phyloP scores from a whole-genome alignment of 2,797 vertebrate species.

The Triplophysa yarkandensis region DNA sequence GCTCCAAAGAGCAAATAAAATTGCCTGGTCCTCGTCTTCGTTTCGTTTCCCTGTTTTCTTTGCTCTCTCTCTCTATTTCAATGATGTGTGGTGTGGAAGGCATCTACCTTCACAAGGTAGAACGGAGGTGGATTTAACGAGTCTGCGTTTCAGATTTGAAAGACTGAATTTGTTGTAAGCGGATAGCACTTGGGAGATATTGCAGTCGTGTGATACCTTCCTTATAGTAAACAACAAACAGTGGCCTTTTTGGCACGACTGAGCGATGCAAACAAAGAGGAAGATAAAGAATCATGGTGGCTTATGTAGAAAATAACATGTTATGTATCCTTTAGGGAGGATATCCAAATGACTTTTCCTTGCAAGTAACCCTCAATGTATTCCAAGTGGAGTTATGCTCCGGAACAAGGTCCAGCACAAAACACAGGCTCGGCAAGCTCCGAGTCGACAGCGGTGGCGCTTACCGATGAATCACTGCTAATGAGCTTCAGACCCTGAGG shows the following conservation, averaged over 20 bases:
- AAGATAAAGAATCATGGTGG: background rate
- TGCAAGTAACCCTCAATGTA: slow-evolving; percentile 1
- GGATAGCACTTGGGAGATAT: slow-evolving; percentile 75
- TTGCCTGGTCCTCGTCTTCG: slow-evolving; percentile 51
- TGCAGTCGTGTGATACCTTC: slow-evolving; percentile 73
- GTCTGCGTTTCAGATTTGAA: slow-evolving; percentile 77
- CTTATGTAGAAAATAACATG: background rate
- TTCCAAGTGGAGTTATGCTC: slow-evolving; percentile 24
- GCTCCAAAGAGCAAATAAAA: slow-evolving; percentile 84
- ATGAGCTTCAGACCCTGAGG: slow-evolving; percentile 69
- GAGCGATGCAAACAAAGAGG: slow-evolving; percentile 18
- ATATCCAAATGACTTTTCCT: background rate
- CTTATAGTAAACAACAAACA: slow-evolving; percentile 53
- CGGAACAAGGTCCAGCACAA: slow-evolving; percentile 34
- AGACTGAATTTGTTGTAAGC: slow-evolving; percentile 69
- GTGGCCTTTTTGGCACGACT: slow-evolving; percentile 61
- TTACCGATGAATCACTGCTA: slow-evolving; percentile 73
- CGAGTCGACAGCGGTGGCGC: slow-evolving; percentile 57
- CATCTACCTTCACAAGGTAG: slow-evolving; percentile 75
- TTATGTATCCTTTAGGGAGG: slow-evolving; percentile 1
- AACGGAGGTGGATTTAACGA: slow-evolving; percentile 73
- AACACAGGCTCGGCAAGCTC: slow-evolving; percentile 44
- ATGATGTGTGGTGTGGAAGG: slow-evolving; percentile 65
- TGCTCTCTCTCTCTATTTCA: slow-evolving; percentile 57
- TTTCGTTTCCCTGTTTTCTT: slow-evolving; percentile 18